Conservation (phyloP, 1,140 invertebrate species). For the Drosophila busckii region DNA sequence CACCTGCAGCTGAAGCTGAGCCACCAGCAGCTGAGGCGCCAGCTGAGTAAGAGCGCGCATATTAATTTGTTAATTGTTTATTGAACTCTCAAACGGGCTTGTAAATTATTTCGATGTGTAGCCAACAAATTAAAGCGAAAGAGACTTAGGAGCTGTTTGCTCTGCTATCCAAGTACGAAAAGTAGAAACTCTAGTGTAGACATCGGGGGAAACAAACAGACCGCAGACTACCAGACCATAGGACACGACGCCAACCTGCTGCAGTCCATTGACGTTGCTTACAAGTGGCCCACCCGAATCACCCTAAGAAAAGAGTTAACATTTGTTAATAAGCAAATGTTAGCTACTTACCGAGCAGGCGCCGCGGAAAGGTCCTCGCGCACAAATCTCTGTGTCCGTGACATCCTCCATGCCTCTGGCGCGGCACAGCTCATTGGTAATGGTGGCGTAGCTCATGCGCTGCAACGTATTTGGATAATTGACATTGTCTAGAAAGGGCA, state of each 20-base stretch:
- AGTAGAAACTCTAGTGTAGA: conserved; percentile 80
- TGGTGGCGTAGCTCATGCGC: conserved; percentile 60
- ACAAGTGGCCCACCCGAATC: conserved; percentile 87
- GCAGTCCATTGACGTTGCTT: conserved; percentile 21
- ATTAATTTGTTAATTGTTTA: conserved; percentile 2
- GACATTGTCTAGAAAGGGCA: conserved; percentile 46
- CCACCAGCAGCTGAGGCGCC: conserved; percentile 2
- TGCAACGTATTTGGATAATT: conserved; percentile 61
- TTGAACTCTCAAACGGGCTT: not conserved
- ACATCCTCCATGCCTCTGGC: conserved; percentile 55
- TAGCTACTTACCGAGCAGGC: conserved; percentile 66
- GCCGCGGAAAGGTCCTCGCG: conserved; percentile 77
- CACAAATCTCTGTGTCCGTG: conserved; percentile 79
- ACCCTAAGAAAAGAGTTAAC: conserved; percentile 80
- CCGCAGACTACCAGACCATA: conserved; percentile 83
- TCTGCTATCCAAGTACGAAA: conserved; percentile 79
- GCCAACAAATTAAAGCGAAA: conserved; percentile 4
- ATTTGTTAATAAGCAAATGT: not conserved
- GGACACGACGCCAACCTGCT: conserved; percentile 84
- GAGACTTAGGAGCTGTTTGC: conserved; percentile 1
- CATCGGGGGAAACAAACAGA: conserved; percentile 79
- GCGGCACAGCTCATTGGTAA: conserved; percentile 57
- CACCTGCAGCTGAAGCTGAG: conserved; percentile 4
- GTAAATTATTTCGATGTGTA: conserved; percentile 30
- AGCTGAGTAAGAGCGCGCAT: not conserved